Evolutionary conservation across 2,113 vertebrate species (phyloP), one percentile per base, ranked within the genome.

Genomic region (Geococcyx californianus): DNA sequence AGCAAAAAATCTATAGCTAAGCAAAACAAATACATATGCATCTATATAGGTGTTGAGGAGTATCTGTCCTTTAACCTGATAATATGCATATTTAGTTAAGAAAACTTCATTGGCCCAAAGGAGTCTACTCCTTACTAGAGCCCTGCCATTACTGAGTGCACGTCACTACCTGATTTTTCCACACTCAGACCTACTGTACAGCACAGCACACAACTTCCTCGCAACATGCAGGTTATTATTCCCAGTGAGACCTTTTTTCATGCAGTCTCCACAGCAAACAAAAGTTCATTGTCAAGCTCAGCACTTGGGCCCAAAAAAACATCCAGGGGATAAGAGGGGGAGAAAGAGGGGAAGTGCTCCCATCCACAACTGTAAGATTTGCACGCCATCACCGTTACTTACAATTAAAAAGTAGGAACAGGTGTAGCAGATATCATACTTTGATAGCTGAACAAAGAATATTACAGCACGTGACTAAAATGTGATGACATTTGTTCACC

Each of bases 371-470:
- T 29, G 17, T 49, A 91, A 96, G 36, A 90, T 76, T 92, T 88
- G 45, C 52, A 80, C 54, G 92, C 89, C 90, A 89, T 82, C 69
- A 77, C 93, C 86, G 89, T 95, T 97, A 89, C 82, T 90, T 79
- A 92, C 94, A 95, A 96, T 95, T 97, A 97, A 96, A 94, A 95
- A 96, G 63, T 96, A 91, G 95, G 96, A 92, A 94, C 90, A 95
- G 90, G 94, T 96, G 87, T 93, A 96, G 94, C 78, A 96, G 97
- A 97, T 93, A 97, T 45, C 87, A 96, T 92, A 97, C 95, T 97
- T 97, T 96, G 95, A 97, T 95, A 98, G 95, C 97, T 89, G 97
- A 98, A 98, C 97, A 98, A 98, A 98, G 97, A 97, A 96, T 98
- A 97, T 98, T 97, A 97, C 95, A 96, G 95, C 97, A 97, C 97